Base-by-base conservation (phyloP, 2,888 invertebrate species). In the Odontocerum albicorne region DNA sequence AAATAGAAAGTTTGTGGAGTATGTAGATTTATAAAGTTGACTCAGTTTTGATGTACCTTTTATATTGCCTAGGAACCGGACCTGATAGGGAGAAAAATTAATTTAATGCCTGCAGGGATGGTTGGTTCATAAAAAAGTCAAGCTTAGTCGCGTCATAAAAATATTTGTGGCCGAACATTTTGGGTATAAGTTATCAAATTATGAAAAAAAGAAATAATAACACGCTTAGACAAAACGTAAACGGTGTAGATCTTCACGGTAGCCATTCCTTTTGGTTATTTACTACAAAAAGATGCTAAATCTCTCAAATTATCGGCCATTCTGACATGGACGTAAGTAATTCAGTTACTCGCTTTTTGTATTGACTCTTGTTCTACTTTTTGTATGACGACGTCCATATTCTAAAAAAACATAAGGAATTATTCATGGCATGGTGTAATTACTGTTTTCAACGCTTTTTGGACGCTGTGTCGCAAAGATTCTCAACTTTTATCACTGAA, bases 401-500 rank as follows among this genome's bases (percentile, higher is more conserved):
- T 32, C 31, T 32, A 44, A 44, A 44, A 17, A 47, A 35, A 47
- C 45, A 12, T 21, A 7, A 17, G 35, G 17, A 50, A 50, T 50
- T 50, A 50, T 50, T 50, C 50, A 50, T 49, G 36, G 39, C 15
- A 8, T n/a, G 38, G 35, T 39, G 51, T 58, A 55, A 58, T 58
- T 58, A 58, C 55, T 55, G 46, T 45, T 58, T 51, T 55, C 58
- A 51, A 46, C 55, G 58, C 46, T 31, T 47, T 36, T 51, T 36
- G 52, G 16, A 21, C 46, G 32, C 38, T 33, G 47, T n/a, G n/a
- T n/a, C n/a, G n/a, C n/a, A n/a, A n/a, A n/a, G n/a, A n/a, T n/a
- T n/a, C n/a, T n/a, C n/a, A n/a, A n/a, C n/a, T n/a, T n/a, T n/a
- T n/a, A n/a, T n/a, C n/a, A n/a, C n/a, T n/a, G n/a, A n/a, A n/a